Evolutionary conservation across 2,797 vertebrate species (phyloP), one percentile per base, ranked within the genome.

Genomic region (Erethizon dorsatum): DNA sequence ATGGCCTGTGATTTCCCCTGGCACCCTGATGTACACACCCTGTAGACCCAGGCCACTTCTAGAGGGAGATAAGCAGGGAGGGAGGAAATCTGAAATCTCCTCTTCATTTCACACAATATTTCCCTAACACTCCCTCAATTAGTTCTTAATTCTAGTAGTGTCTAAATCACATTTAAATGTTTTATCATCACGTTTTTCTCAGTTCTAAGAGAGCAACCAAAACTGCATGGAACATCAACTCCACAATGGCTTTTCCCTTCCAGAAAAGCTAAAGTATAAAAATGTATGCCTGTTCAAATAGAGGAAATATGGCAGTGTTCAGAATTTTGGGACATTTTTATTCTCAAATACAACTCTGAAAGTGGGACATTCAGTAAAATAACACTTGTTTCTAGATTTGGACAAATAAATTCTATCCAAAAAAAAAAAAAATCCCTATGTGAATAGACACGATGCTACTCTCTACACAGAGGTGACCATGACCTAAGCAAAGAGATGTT

Each of bases 361-460:
- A 97, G 89, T 93, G 83, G 91, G 84, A 82, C 96, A 93, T 78
- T 96, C 67, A 54, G 92, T 86, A 92, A 98, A 96, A 92, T 89
- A 92, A 92, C 83, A 84, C 83, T 90, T 95, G 92, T 90, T 96
- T 96, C 91, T 69, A 91, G 57, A 95, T 96, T 97, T 87, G 67
- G 90, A 95, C 0, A 8, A 94, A 97, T 94, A 11, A 95, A 96
- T 94, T 78, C 67, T 95, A 47, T 56, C 24, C 37, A 5, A 41
- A 41, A 41, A 41, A 41, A 73, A 85, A 84, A 65, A 50, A 96
- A 65, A 88, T 33, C 52, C 97, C 85, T 77, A 77, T 80, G 91
- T 87, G 93, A 96, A 97, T 78, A 97, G 94, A 91, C 2, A 63
- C n/a, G 56, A 37, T 0, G 1, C 10, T 65, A 28, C 57, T 71